Evolutionary conservation across 2,113 vertebrate genomes (phyloP).

Genomic region (Todiramphus saurophagus): DNA sequence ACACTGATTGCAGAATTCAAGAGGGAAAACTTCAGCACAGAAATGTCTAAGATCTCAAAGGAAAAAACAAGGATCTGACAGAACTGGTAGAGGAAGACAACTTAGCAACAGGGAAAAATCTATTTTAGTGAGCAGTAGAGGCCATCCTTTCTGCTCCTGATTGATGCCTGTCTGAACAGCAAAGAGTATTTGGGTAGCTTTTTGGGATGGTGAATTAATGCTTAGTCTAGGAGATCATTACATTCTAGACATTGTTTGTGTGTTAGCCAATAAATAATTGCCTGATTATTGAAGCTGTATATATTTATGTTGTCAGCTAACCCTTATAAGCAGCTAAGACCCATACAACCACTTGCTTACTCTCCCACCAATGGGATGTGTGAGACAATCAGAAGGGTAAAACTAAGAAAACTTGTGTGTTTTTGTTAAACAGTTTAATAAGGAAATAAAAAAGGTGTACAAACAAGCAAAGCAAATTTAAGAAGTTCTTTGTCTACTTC

Average conservation of each 20-base stretch:
- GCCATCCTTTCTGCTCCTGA: neutral
- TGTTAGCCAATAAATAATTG: neutral
- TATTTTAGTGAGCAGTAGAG: neutral
- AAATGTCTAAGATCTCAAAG: neutral
- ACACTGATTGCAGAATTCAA: neutral
- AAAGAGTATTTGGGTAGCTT: neutral
- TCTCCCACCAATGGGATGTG: neutral
- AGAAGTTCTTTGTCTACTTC: neutral
- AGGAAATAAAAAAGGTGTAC: neutral
- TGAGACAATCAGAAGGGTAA: accelerated
- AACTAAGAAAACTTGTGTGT: neutral
- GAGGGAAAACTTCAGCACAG: neutral
- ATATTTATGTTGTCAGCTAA: neutral
- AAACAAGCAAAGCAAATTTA: neutral
- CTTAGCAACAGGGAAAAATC: neutral
- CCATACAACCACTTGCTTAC: neutral
- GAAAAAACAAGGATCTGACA: neutral
- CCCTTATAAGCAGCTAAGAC: neutral
- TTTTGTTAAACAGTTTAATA: neutral
- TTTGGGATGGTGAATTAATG: neutral
- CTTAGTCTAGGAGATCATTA: neutral
- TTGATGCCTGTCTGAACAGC: neutral
- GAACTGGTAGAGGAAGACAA: neutral
- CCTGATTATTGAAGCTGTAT: neutral
- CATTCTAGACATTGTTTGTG: accelerated